Evolutionary conservation across 2,113 vertebrate species (phyloP).

Genomic region (Apodemus speciosus): DNA sequence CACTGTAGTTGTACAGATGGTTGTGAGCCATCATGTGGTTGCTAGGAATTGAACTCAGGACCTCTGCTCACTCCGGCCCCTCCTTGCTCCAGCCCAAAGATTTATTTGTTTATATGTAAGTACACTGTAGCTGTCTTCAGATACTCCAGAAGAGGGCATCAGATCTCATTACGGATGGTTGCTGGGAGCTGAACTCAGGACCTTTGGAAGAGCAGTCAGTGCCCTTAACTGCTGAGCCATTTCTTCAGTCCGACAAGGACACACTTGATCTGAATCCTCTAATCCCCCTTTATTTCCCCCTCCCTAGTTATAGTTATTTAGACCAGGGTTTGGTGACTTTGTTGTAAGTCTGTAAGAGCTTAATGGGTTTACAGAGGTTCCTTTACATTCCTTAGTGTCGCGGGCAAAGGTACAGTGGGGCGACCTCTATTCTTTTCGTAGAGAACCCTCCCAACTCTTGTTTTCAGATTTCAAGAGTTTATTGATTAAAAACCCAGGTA

Average conservation of each 20-base stretch:
- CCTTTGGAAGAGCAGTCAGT: too few relatives aligned
- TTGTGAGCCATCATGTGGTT: too few relatives aligned
- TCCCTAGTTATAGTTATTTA: not conserved
- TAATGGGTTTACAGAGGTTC: not conserved
- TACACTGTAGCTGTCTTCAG: too few relatives aligned
- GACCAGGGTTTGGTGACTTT: not conserved
- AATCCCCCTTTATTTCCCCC: not conserved
- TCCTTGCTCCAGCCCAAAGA: too few relatives aligned
- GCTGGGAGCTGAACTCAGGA: too few relatives aligned
- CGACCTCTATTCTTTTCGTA: not conserved
- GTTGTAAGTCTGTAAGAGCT: not conserved
- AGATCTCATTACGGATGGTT: too few relatives aligned
- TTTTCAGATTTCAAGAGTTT: not conserved
- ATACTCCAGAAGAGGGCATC: too few relatives aligned
- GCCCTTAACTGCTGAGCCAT: too few relatives aligned
- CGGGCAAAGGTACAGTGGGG: not conserved
- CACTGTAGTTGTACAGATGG: too few relatives aligned
- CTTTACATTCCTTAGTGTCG: not conserved
- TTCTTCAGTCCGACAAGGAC: not conserved
- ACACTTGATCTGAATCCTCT: not conserved
- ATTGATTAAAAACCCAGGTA: not conserved
- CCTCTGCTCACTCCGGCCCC: too few relatives aligned
- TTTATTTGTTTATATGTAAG: too few relatives aligned
- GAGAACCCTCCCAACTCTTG: not conserved
- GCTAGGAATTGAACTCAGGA: too few relatives aligned